Evolutionary conservation across 2,113 vertebrate genomes (phyloP), one percentile per base, ranked within the genome.

Genomic region (Nesoenas mayeri): DNA sequence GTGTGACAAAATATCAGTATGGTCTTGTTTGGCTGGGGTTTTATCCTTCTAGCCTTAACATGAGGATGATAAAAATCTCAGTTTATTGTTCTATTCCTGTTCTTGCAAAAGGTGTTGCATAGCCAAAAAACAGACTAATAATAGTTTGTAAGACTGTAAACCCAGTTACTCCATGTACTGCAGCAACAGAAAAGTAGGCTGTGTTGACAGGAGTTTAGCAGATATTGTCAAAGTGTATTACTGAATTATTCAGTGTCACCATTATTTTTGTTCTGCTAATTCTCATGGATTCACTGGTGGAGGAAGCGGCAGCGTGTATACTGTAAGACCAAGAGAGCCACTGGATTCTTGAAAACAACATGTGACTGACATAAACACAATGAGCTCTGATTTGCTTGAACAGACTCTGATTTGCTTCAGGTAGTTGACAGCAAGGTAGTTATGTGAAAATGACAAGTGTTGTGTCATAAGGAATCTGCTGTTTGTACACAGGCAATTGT

Each of bases 121-220:
- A 54, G 51, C 47, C 81, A 60, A 70, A 92, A 93, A 4, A 3
- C 11, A 61, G 47, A 34, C 50, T 71, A 56, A 78, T 89, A 79
- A 87, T 93, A 82, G 88, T 80, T 38, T 9, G 0, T 42, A 40
- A 42, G 36, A 54, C 10, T 88, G 29, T 51, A 82, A 93, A 80
- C 57, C 70, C 70, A 58, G 28, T 79, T 80, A 51, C 31, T 16
- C 65, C 51, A 38, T 81, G 79, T 6, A 8, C 87, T 81, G 62
- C 19, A 88, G 79, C 9, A 16, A 71, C 25, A 73, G 53, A 82
- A 79, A 92, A 83, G 94, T 81, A 89, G 91, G 73, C 79, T 94
- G 22, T 87, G 72, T 79, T 97, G 96, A 91, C 70, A 65, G 65
- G 74, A 93, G 78, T 64, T 96, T 71, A 93, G 81, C 88, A 96